These are phyloP conservation scores for Homalodisca vitripennis DNA, from an alignment of 1,140 invertebrate species.

Conservation along the genomic window DNA sequence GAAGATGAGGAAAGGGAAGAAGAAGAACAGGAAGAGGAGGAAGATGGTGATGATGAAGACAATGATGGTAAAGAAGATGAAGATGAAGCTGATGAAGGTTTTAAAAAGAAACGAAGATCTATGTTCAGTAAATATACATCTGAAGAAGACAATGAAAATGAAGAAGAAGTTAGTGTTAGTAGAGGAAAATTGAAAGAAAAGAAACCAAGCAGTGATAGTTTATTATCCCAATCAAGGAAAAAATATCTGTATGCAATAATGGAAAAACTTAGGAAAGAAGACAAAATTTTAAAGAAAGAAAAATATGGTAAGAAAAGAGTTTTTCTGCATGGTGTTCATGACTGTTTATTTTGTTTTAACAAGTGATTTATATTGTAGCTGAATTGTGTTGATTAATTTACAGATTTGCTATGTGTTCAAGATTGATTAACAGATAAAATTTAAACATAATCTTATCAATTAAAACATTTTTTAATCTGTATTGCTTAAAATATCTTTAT, in stretches of 20 bases:
- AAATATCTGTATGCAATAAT: constrained; percentile 1
- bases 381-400: not conserved
- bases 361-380: not conserved
- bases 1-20: constrained; percentile 16
- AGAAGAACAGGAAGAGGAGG: too few species aligned
- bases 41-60: too few species aligned
- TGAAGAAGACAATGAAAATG: too few species aligned
- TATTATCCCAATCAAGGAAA: not conserved
- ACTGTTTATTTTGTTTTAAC: not conserved
- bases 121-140: too few species aligned
- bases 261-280: constrained; percentile 22
- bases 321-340: not conserved
- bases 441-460: not conserved
- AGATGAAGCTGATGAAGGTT: too few species aligned
- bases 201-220: too few species aligned
- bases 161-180: too few species aligned
- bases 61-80: too few species aligned
- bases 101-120: too few species aligned
- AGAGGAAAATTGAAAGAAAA: too few species aligned
- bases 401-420: too few species aligned
- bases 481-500: too few species aligned
- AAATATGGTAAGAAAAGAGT: constrained; percentile 7
- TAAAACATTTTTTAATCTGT: not conserved
- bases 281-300: constrained; percentile 2
- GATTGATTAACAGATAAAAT: not conserved